Evolutionary conservation across 2,113 vertebrate species (phyloP).

Genomic region (Tragelaphus strepsiceros): DNA sequence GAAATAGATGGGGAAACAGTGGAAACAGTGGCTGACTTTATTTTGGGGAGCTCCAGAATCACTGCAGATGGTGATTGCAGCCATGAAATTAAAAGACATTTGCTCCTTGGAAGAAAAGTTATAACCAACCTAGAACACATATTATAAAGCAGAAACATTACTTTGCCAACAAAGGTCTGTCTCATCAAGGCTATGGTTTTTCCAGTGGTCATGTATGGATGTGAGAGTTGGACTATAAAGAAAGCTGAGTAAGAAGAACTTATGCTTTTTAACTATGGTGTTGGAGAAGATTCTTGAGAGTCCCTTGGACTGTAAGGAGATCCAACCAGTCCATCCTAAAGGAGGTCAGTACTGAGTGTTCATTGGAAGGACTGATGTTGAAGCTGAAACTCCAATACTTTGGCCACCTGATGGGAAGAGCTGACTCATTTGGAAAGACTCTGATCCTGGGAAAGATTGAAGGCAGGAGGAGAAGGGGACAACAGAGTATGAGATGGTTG

Average conservation of each 20-base stretch:
- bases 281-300: neutral
- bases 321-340: neutral
- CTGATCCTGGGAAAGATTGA: neutral
- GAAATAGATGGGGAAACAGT: neutral
- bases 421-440: neutral
- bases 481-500: neutral
- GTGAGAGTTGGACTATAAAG: neutral
- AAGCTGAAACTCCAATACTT: neutral
- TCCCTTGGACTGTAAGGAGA: neutral
- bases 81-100: neutral
- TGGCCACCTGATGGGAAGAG: neutral
- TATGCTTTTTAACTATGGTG: neutral
- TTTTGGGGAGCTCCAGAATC: neutral
- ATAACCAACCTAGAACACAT: neutral
- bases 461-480: neutral
- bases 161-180: neutral
- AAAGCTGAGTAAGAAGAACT: neutral
- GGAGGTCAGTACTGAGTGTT: neutral
- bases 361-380: neutral
- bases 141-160: neutral
- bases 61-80: neutral
- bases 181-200: neutral
- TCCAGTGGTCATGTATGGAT: neutral
- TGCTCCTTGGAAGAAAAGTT: neutral
- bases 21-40: neutral